These are phyloP conservation scores for Phocoena sinus DNA, from an alignment of 2,113 vertebrate genomes.

Conservation along the genomic window DNA sequence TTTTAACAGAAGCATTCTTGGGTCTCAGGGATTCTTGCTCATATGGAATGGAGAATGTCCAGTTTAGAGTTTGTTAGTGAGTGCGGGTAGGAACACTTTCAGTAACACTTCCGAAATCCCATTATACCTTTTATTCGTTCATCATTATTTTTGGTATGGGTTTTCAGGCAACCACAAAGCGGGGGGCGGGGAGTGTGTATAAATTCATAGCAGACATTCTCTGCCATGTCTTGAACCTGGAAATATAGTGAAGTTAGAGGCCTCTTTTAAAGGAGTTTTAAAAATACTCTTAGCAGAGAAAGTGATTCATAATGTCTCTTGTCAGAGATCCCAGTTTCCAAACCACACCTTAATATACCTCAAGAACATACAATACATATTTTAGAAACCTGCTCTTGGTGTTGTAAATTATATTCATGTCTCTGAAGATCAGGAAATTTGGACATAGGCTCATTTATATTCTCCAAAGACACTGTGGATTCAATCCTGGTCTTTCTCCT, in stretches of 20 bases:
- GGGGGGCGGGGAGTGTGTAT: background rate
- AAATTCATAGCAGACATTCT: background rate
- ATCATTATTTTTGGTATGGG: background rate
- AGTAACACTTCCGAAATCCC: background rate
- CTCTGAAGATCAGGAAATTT: background rate
- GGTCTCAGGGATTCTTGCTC: background rate
- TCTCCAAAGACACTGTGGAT: background rate
- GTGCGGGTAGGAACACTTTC: background rate
- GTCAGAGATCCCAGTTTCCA: conserved; percentile 48
- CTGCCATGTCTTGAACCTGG: conserved; percentile 29
- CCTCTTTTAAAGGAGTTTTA: conserved; percentile 2
- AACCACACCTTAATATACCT: conserved; percentile 22
- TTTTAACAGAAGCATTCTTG: background rate
- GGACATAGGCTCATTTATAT: background rate
- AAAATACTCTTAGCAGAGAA: conserved; percentile 43
- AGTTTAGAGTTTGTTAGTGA: background rate
- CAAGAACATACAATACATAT: background rate
- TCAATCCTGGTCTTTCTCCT: background rate
- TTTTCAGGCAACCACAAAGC: conserved; percentile 13
- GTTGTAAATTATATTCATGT: background rate
- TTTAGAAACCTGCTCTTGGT: background rate
- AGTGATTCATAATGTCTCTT: conserved; percentile 60
- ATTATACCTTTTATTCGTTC: background rate
- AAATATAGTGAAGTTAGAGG: conserved; percentile 35
- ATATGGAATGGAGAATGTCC: background rate